Base-by-base conservation (phyloP, 2,797 vertebrate species). In the Pseudocheirus occidentalis region DNA sequence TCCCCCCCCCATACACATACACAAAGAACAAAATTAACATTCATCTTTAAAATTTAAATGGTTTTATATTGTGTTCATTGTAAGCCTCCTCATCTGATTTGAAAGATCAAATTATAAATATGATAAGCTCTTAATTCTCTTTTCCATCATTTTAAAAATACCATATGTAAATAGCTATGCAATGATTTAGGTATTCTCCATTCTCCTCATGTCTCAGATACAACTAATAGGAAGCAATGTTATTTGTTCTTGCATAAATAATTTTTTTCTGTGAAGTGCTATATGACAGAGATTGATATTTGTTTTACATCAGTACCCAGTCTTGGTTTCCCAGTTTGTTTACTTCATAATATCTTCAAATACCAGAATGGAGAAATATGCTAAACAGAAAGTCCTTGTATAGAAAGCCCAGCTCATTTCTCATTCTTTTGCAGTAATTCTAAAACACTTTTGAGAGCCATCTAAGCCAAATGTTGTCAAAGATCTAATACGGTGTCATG, bases 191-290 rank as follows among this genome's bases (percentile, higher is more conserved):
- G 73, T 91, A 59, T 57, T 53, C 94, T 96, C 92, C 89, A 93
- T 95, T 95, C 97, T 91, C 34, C 46, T 95, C 94, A 91, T 0
- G 14, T 92, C 90, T 95, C 95, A 54, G 7, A 54, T 95, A 94
- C 95, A 97, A 96, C 90, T 94, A 95, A 53, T 3, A 94, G 96
- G 92, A n/a, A 93, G 92, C 95, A 95, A 95, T 95, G 91, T 81
- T 96, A 98, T 97, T 95, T 95, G 95, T 96, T 93, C 97, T 93
- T 93, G 95, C 18, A 92, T 87, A 96, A 97, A 97, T 93, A 95
- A 96, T 95, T 97, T 97, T 97, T 95, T 93, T 95, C 55, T 95
- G 56, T 55, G 92, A 96, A 73, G 56, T 97, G 90, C 95, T 95
- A 90, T 73, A 90, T 55, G 96, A 96, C 97, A 95, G 91, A 96